Evolutionary conservation across 1,140 invertebrate species (phyloP).

Genomic region (Bombus terrestris): DNA sequence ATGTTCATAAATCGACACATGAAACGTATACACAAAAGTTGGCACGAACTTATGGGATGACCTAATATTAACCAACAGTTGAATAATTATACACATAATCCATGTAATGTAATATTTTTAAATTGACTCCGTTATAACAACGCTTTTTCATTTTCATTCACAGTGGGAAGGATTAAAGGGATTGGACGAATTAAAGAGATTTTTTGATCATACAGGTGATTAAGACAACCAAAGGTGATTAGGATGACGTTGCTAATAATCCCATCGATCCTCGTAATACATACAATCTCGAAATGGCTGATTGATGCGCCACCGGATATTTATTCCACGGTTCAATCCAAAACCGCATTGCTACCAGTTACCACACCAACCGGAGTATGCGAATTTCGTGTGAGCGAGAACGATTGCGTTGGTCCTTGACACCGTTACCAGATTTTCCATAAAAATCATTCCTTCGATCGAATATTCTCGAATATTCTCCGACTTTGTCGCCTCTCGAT

Average conservation of each 20-base stretch:
- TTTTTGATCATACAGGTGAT: background rate
- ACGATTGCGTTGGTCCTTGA: no score
- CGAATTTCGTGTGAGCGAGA: background rate
- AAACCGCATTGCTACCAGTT: background rate
- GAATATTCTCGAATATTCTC: background rate
- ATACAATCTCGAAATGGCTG: slow-evolving; percentile 7
- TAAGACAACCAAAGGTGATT: background rate
- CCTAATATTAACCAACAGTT: no score
- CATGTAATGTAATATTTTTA: no score
- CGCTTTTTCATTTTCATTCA: background rate
- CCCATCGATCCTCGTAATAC: background rate
- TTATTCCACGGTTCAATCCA: slow-evolving; percentile 23
- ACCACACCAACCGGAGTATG: background rate
- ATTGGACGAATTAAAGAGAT: background rate
- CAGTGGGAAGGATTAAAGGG: background rate
- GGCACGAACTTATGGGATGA: no score
- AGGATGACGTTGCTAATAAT: background rate
- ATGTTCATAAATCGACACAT: no score
- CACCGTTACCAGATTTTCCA: no score
- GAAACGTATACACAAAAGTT: no score
- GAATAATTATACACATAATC: no score
- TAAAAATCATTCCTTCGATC: no score
- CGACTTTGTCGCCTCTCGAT: no score
- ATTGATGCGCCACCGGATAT: slow-evolving; percentile 28
- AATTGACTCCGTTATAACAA: no score